These are phyloP conservation scores for Podarcis raffonei DNA, from an alignment of 2,113 vertebrate genomes.

Conservation along the genomic window DNA sequence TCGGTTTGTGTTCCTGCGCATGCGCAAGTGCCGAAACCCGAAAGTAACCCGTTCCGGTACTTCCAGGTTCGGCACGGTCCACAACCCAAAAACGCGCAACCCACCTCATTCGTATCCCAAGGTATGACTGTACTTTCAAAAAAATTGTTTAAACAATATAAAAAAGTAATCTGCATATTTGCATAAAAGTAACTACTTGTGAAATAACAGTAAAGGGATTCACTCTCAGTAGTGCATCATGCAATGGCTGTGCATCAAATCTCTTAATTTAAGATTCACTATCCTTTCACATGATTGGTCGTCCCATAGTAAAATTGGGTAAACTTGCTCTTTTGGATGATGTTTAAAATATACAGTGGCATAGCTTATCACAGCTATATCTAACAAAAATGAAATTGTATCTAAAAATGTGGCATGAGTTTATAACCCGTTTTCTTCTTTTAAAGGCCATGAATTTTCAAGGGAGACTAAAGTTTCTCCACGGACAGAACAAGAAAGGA, in stretches of 20 bases:
- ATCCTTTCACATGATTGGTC: background rate
- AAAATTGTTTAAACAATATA: background rate
- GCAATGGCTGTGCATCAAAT: background rate
- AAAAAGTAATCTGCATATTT: background rate
- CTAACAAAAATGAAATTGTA: background rate
- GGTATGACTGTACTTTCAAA: too few relatives aligned
- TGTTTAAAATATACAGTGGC: background rate
- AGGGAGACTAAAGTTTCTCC: constrained; percentile 85
- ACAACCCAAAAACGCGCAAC: too few relatives aligned
- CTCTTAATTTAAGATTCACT: background rate
- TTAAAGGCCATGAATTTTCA: constrained; percentile 87
- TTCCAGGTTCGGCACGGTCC: too few relatives aligned
- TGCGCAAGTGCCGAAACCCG: too few relatives aligned
- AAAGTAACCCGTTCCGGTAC: too few relatives aligned
- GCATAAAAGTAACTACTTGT: background rate
- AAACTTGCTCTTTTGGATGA: background rate
- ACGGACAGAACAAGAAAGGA: constrained; percentile 85
- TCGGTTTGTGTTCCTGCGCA: too few relatives aligned
- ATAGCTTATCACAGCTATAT: background rate
- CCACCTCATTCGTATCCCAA: too few relatives aligned
- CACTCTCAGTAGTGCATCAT: too few relatives aligned
- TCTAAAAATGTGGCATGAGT: background rate
- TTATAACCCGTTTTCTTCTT: constrained; percentile 19
- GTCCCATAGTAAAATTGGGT: background rate
- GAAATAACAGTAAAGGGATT: too few relatives aligned